Evolutionary conservation across 2,888 invertebrate genomes (phyloP).

Genomic region (Polyploca ridens): DNA sequence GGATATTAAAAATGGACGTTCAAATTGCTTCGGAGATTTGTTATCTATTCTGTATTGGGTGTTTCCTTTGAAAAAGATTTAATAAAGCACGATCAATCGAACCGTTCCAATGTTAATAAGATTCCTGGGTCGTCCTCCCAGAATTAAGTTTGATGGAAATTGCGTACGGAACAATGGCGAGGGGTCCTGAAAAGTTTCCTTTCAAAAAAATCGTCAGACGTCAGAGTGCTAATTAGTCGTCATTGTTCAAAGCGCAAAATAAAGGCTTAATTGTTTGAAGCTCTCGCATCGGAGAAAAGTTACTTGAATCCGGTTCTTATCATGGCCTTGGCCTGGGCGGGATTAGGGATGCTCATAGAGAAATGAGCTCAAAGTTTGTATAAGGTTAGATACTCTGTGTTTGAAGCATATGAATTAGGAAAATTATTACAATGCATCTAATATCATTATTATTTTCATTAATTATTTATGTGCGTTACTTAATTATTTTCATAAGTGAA

Average conservation of each 20-base stretch:
- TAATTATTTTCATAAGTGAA: too few species aligned
- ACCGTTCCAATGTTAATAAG: conserved; percentile 61
- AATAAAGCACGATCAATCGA: conserved; percentile 13
- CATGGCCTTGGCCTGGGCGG: conserved; percentile 26
- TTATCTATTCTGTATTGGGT: conserved; percentile 67
- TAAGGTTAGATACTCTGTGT: background rate
- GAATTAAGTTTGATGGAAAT: conserved; percentile 57
- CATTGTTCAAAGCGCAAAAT: conserved; percentile 68
- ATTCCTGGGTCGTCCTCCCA: conserved; percentile 49
- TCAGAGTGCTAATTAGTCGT: conserved; percentile 69
- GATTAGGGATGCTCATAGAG: background rate
- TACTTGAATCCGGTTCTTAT: conserved; percentile 55
- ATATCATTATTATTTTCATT: too few species aligned
- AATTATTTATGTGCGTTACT: too few species aligned
- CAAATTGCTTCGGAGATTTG: conserved; percentile 72
- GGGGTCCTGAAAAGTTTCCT: conserved; percentile 54
- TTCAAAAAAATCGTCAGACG: conserved; percentile 53
- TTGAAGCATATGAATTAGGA: background rate
- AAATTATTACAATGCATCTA: background rate
- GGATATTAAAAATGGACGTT: conserved; percentile 79
- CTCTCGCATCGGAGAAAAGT: conserved; percentile 53
- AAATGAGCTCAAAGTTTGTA: background rate
- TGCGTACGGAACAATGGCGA: conserved; percentile 47
- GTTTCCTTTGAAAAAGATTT: conserved; percentile 17
- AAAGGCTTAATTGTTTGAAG: conserved; percentile 76